Conservation (phyloP, 2,797 vertebrate species). For the Paedocypris micromegethes region DNA sequence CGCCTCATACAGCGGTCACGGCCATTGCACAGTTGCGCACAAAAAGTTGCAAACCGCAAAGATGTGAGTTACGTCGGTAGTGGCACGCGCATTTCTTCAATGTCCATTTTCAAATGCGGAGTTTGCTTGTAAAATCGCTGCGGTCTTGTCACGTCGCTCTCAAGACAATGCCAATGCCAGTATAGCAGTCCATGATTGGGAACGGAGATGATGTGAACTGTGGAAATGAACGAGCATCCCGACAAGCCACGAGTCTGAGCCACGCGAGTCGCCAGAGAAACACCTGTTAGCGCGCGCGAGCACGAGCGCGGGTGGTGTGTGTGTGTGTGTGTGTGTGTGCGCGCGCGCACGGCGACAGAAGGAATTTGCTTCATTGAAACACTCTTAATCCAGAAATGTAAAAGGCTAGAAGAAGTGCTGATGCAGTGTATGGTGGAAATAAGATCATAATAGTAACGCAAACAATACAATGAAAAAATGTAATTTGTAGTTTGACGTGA, state of each 20-base stretch:
- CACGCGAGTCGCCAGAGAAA: conserved; percentile 42
- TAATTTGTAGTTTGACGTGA: too few species aligned
- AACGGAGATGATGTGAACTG: conserved; percentile 27
- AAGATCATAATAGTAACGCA: not conserved
- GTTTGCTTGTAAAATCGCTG: not conserved
- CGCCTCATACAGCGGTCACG: conserved; percentile 19
- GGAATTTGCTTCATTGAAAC: too few species aligned
- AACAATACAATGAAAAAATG: too few species aligned
- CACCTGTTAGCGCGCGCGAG: conserved; percentile 64
- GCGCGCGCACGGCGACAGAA: too few species aligned
- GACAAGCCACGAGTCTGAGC: conserved; percentile 36
- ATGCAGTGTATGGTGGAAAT: not conserved
- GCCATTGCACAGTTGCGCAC: conserved; percentile 6
- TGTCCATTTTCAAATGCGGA: not conserved
- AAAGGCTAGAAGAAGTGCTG: too few species aligned
- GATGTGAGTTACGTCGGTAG: conserved; percentile 9
- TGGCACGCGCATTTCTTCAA: conserved; percentile 12
- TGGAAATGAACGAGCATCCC: conserved; percentile 39
- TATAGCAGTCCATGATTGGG: conserved; percentile 31
- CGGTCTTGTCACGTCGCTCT: conserved; percentile 31
- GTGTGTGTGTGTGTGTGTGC: conserved; percentile 1
- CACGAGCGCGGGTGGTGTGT: conserved; percentile 19
- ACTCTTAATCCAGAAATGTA: too few species aligned
- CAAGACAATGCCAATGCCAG: conserved; percentile 47
- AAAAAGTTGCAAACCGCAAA: conserved; percentile 8